Conservation (phyloP, 2,888 invertebrate species). For the Amphipyra berbera region DNA sequence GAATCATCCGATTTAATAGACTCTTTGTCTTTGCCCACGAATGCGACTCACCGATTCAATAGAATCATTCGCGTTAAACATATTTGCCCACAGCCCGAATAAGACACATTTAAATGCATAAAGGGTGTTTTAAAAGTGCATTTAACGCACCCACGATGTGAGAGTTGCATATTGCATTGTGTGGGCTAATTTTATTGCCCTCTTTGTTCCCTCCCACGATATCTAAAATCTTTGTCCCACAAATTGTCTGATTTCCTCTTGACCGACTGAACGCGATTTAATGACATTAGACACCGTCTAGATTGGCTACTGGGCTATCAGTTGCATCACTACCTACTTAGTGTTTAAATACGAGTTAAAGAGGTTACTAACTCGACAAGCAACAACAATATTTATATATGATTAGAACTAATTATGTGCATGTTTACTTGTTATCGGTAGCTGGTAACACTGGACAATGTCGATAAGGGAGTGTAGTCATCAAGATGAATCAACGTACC, state of each 20-base stretch:
- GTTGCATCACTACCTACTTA: constrained; percentile 6
- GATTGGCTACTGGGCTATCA: constrained; percentile 20
- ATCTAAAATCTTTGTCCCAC: constrained; percentile 40
- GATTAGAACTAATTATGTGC: background rate
- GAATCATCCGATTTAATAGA: constrained; percentile 8
- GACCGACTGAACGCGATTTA: constrained; percentile 34
- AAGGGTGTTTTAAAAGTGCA: constrained; percentile 33
- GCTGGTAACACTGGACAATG: too few species aligned
- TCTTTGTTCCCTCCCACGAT: constrained; percentile 31
- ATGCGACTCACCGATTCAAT: constrained; percentile 15
- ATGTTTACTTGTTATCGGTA: constrained; percentile 9
- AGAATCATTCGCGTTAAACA: constrained; percentile 18
- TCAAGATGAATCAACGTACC: too few species aligned
- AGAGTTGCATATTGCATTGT: constrained; percentile 27
- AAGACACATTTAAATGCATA: constrained; percentile 19
- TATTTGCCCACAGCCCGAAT: constrained; percentile 14
- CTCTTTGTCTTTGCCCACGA: constrained; percentile 20
- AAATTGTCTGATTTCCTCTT: constrained; percentile 46
- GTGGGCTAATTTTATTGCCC: constrained; percentile 43
- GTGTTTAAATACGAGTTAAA: background rate
- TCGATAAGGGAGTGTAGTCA: too few species aligned
- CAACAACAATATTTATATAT: constrained; percentile 5
- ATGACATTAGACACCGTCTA: constrained; percentile 23
- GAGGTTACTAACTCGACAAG: constrained; percentile 14
- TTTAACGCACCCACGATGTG: constrained; percentile 32